These are phyloP conservation scores for Papilio machaon DNA, from an alignment of 1,140 invertebrate genomes.

Conservation along the genomic window DNA sequence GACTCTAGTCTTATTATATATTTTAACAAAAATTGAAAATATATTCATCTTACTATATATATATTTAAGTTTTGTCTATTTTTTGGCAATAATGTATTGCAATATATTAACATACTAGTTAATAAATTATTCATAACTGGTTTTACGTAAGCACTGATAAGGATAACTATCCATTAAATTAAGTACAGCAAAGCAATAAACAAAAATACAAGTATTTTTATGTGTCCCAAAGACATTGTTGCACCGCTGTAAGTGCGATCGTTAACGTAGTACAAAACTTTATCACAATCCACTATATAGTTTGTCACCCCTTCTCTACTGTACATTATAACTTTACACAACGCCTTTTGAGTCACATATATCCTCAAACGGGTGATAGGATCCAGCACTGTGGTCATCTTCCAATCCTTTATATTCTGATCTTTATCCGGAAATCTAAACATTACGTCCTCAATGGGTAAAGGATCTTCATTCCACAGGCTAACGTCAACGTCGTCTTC, in stretches of 20 bases:
- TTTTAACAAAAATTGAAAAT: background rate
- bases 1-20: no score
- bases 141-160: background rate
- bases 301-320: conserved; percentile 70
- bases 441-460: conserved; percentile 42
- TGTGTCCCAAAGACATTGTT: conserved; percentile 37
- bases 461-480: conserved; percentile 66
- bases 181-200: conserved; percentile 40
- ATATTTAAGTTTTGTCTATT: background rate
- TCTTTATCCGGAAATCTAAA: conserved; percentile 42
- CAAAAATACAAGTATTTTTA: conserved; percentile 47
- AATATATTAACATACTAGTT: background rate
- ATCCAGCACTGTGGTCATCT: conserved; percentile 65
- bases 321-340: conserved; percentile 71
- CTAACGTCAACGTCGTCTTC: conserved; percentile 70
- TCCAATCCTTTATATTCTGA: conserved; percentile 64
- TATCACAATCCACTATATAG: conserved; percentile 69
- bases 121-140: conserved; percentile 12
- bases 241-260: conserved; percentile 55
- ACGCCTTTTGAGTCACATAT: conserved; percentile 65
- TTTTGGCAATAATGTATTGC: background rate
- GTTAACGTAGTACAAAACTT: conserved; percentile 69
- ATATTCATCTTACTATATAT: background rate
- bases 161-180: conserved; percentile 13
- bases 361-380: conserved; percentile 63